Conservation (phyloP, 92 coral and sea anemone genomes). For the Palythoa heliodiscus region DNA sequence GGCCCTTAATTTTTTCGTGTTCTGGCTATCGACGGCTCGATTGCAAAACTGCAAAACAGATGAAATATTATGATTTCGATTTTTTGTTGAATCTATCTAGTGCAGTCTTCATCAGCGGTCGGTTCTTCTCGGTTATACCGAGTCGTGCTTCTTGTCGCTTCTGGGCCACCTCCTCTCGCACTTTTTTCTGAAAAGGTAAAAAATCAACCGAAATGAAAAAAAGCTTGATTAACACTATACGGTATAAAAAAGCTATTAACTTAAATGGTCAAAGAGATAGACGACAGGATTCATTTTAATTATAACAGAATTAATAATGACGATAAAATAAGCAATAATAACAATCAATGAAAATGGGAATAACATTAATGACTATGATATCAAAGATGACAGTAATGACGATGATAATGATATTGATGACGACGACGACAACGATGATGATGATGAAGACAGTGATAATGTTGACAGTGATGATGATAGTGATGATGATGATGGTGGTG, state of each 20-base stretch:
- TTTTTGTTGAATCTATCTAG: constrained; percentile 82
- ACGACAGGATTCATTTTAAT: too few relatives aligned
- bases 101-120: constrained; percentile 48
- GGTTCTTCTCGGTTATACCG: constrained; percentile 53
- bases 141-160: constrained; percentile 70
- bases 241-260: too few relatives aligned
- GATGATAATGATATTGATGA: too few relatives aligned
- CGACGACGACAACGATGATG: neutral
- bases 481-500: neutral
- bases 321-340: neutral
- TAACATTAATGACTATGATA: neutral
- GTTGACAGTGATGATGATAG: neutral
- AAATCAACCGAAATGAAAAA: neutral
- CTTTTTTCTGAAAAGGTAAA: constrained; percentile 60
- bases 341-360: too few relatives aligned
- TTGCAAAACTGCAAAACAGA: neutral
- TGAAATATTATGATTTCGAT: constrained; percentile 43
- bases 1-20: too few relatives aligned
- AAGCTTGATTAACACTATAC: too few relatives aligned
- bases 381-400: neutral
- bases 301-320: too few relatives aligned
- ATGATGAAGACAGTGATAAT: too few relatives aligned
- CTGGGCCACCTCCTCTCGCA: constrained; percentile 57
- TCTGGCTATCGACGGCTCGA: too few relatives aligned
- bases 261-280: too few relatives aligned